phyloP scores from a whole-genome alignment of 2,113 vertebrate species.

The Alaudala cheleensis region DNA sequence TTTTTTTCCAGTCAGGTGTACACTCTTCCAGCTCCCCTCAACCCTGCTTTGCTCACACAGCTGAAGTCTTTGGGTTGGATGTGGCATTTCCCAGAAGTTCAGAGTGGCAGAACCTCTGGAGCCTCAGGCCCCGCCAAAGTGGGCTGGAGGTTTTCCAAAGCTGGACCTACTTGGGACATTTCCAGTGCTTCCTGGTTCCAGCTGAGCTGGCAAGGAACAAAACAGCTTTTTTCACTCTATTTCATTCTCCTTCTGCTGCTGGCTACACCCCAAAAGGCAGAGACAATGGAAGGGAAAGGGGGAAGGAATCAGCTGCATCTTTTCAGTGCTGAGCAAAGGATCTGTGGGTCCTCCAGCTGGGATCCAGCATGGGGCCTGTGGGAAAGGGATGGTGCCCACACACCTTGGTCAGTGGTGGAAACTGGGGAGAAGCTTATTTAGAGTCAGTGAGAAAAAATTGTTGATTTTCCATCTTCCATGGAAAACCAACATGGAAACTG shows the following conservation, averaged over 20 bases:
- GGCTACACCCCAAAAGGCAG: constrained; percentile 22
- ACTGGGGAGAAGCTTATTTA: neutral
- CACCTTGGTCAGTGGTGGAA: neutral
- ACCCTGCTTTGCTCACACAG: neutral
- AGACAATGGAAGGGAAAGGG: neutral
- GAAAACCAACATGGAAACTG: neutral
- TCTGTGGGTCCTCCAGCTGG: neutral
- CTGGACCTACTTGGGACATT: neutral
- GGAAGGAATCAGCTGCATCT: neutral
- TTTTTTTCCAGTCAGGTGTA: neutral
- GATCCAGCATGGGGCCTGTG: neutral
- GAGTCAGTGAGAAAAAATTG: neutral
- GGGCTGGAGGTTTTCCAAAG: constrained; percentile 37
- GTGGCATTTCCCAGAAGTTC: constrained; percentile 8
- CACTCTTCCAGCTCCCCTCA: neutral
- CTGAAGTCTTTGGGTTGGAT: neutral
- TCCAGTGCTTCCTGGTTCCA: constrained; percentile 47
- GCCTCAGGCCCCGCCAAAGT: neutral
- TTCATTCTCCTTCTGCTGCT: constrained; percentile 54
- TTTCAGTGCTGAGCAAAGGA: neutral
- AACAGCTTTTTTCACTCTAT: constrained; percentile 47
- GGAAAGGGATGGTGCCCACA: neutral
- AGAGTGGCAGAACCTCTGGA: neutral
- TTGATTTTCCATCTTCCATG: neutral
- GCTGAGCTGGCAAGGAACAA: constrained; percentile 25